Conservation (phyloP, 1,140 invertebrate species). For the Chrysomallon squamiferum region DNA sequence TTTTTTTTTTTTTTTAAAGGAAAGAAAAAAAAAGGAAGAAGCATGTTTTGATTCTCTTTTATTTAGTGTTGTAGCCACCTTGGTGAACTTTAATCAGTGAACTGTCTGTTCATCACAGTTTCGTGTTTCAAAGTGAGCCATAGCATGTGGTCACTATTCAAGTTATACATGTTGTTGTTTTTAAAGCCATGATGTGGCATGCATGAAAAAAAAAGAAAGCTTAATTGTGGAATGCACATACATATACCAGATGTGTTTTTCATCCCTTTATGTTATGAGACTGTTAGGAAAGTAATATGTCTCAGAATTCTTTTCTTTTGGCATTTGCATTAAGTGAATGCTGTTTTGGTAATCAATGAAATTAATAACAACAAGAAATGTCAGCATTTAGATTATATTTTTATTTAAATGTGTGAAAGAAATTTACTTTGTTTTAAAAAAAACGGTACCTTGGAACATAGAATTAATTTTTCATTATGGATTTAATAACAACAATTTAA, state of each 20-base stretch:
- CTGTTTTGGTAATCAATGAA: neutral
- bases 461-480: too few species aligned
- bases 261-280: neutral
- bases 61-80: neutral
- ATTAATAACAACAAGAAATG: neutral
- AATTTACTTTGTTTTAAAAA: too few species aligned
- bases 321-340: neutral
- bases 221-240: neutral
- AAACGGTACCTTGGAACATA: too few species aligned
- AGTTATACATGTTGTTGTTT: constrained; percentile 4
- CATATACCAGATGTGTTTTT: neutral
- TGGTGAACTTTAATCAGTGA: constrained; percentile 1
- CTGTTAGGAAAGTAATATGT: neutral
- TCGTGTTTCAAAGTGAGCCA: neutral
- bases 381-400: neutral
- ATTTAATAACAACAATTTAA: too few species aligned
- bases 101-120: too few species aligned
- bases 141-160: neutral
- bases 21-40: too few species aligned
- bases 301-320: neutral
- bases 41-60: neutral
- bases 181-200: constrained; percentile 5
- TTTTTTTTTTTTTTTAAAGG: too few species aligned
- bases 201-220: neutral
- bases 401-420: too few species aligned